Base-by-base conservation (phyloP, 1,140 invertebrate genomes). In the Ganaspis sp. region DNA sequence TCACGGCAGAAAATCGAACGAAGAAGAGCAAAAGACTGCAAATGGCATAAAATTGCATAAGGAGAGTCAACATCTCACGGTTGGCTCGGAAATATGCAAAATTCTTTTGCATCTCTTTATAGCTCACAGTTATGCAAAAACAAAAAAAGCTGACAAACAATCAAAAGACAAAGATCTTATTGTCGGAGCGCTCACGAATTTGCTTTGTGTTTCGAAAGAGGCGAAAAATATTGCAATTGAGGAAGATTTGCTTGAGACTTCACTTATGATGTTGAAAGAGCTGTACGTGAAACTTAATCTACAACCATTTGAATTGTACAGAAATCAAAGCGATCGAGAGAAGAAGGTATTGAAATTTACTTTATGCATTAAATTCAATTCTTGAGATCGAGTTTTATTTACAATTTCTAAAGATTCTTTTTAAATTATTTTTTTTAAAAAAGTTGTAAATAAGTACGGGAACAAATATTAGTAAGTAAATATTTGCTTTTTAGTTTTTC, bases 211-310 rank as follows among this genome's bases (percentile, higher is more conserved):
- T 6, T 93, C 92, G 0, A 78, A 74, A 4, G 84, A 89, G 72
- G 92, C 92, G 0, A 93, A 92, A 80, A 87, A 83, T 74, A 85
- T 77, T 37, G 92, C 91, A 0, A 76, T 92, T 0, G 70, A 79
- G 29, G 83, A 89, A 54, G 87, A 90, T 73, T 84, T 93, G 37
- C 73, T 90, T 9, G 83, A 86, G 40, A 88, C 84, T 4, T 81
- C 84, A 34, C 54, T 93, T 2, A 81, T 91, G 76, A 85, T 90
- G 70, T 74, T 93, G 6, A 90, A 90, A 76, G 91, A 92, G 74
- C 81, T 92, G 6, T 88, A 92, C 54, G 84, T 92, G 4, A 90
- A 89, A 76, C 77, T 93, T 1, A 92, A 90, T 83, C 74, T 92
- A 4, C 89, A 93, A 78, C 91, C 92, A 5, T 88, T 90, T 23